Conservation (phyloP, 2,113 vertebrate genomes). For the Oreochromis spilurus region DNA sequence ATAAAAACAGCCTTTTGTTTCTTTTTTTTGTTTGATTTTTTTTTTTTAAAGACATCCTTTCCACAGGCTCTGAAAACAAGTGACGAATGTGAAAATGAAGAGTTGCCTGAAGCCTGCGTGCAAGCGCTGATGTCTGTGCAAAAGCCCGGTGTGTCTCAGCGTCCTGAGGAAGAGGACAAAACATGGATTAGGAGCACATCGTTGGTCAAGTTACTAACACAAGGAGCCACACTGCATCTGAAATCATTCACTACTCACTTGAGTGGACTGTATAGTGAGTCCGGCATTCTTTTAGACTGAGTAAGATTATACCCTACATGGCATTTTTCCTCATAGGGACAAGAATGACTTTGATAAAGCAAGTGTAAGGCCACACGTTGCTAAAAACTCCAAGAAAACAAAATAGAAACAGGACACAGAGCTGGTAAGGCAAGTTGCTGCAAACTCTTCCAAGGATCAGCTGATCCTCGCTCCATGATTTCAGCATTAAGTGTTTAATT, state of each 20-base stretch:
- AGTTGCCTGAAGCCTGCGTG: constrained; percentile 52
- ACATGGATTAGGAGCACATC: background rate
- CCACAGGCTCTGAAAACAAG: constrained; percentile 14
- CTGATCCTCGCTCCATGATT: background rate
- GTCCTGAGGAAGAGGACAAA: constrained; percentile 21
- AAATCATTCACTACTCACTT: background rate
- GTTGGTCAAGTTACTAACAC: background rate
- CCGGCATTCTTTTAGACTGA: background rate
- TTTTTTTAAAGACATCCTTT: background rate
- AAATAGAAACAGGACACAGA: background rate
- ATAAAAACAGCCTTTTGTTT: background rate
- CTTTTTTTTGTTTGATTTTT: background rate
- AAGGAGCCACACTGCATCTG: background rate
- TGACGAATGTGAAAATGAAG: constrained; percentile 23
- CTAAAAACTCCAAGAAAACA: background rate
- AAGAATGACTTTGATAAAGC: background rate
- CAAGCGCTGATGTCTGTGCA: constrained; percentile 57
- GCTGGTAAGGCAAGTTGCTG: background rate
- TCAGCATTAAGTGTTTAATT: background rate
- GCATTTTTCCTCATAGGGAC: background rate
- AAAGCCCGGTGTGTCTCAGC: constrained; percentile 38
- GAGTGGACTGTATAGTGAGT: rapidly evolving
- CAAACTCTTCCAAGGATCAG: background rate
- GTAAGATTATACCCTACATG: background rate
- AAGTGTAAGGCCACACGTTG: background rate